These are phyloP conservation scores for Hipparchia semele DNA, from an alignment of 2,888 invertebrate genomes.

Conservation along the genomic window DNA sequence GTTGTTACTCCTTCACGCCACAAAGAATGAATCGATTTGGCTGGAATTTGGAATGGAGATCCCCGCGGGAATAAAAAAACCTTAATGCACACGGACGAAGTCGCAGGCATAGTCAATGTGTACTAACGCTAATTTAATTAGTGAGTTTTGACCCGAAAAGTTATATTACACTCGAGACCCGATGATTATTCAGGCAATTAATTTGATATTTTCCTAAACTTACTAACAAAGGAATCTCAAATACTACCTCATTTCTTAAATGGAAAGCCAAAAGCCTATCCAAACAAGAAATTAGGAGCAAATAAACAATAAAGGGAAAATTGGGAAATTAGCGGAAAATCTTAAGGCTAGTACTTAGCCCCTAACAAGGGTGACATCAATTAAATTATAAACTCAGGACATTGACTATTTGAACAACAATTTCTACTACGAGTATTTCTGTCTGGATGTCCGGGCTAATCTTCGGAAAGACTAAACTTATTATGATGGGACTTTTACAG, in stretches of 20 bases:
- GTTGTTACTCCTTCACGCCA: too few species aligned
- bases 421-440: too few species aligned
- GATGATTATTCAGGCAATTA: background rate
- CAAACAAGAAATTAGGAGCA: slow-evolving; percentile 33
- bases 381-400: slow-evolving; percentile 23
- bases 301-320: slow-evolving; percentile 46
- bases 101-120: too few species aligned
- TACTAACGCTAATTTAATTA: too few species aligned
- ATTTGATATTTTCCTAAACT: background rate
- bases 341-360: slow-evolving; percentile 50
- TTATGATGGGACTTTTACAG: too few species aligned
- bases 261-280: slow-evolving; percentile 24
- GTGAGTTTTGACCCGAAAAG: background rate
- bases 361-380: slow-evolving; percentile 32
- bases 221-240: slow-evolving; percentile 6
- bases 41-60: too few species aligned
- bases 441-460: too few species aligned
- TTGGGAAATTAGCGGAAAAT: slow-evolving; percentile 57
- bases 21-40: too few species aligned
- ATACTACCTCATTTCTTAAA: slow-evolving; percentile 5
- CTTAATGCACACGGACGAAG: too few species aligned
- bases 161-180: background rate
- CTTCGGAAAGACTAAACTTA: too few species aligned
- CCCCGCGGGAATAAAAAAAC: too few species aligned
- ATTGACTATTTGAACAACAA: background rate